Evolutionary conservation across 1,140 invertebrate genomes (phyloP).

Genomic region (Bombus haemorrhoidalis): DNA sequence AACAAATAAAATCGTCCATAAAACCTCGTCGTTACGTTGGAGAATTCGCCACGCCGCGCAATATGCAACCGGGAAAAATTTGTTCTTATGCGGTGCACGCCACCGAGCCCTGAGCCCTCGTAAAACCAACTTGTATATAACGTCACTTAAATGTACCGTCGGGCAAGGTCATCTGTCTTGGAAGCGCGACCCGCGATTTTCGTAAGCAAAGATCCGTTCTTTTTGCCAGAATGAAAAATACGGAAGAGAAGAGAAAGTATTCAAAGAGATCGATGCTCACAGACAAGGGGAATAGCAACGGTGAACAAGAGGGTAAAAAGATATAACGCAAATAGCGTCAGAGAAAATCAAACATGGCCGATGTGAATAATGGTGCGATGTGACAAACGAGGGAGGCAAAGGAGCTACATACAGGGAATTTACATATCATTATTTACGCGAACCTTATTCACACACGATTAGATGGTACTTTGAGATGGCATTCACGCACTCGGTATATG

Average conservation of each 20-base stretch:
- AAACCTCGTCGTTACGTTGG: constrained; percentile 56
- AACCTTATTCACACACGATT: constrained; percentile 19
- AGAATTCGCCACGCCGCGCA: constrained; percentile 45
- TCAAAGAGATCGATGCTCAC: neutral
- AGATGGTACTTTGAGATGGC: neutral
- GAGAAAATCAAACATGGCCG: constrained; percentile 10
- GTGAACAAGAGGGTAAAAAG: neutral
- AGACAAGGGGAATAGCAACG: neutral
- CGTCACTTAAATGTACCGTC: constrained; percentile 63
- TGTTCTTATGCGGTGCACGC: constrained; percentile 64
- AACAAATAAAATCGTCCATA: constrained; percentile 65
- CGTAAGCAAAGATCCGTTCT: neutral
- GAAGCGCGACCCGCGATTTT: constrained; percentile 34
- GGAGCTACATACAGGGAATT: neutral
- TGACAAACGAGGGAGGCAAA: neutral
- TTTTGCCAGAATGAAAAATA: neutral
- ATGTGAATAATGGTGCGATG: neutral
- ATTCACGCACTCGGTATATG: neutral
- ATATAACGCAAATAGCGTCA: neutral
- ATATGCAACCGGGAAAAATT: constrained; percentile 38
- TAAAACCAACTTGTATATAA: constrained; percentile 63
- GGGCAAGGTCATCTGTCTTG: constrained; percentile 62
- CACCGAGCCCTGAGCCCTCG: constrained; percentile 55
- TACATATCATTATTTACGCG: constrained; percentile 34
- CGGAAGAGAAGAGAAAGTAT: neutral